These are phyloP conservation scores for Scophthalmus maximus DNA, from an alignment of 2,113 vertebrate genomes.

Conservation along the genomic window DNA sequence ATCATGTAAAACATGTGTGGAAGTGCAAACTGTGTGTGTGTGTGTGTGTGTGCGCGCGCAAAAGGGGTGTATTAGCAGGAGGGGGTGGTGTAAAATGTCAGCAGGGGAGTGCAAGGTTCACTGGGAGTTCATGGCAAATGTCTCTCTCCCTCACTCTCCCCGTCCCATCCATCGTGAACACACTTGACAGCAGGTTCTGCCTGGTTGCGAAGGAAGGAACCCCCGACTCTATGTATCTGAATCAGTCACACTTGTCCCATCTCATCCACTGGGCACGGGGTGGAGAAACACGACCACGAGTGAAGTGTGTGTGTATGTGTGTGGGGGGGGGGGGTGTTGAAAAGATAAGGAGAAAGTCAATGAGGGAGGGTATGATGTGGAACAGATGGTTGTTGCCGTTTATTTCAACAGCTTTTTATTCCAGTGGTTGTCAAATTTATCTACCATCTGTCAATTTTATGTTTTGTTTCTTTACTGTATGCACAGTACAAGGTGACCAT, in stretches of 20 bases:
- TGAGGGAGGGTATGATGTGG: background rate
- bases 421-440: constrained; percentile 56
- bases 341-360: background rate
- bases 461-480: constrained; percentile 57
- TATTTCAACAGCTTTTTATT: constrained; percentile 48
- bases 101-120: constrained; percentile 54
- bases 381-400: constrained; percentile 51
- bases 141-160: background rate
- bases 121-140: constrained; percentile 58
- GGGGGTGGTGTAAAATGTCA: constrained; percentile 54
- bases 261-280: constrained; percentile 11
- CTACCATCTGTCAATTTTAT: constrained; percentile 63
- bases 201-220: constrained; percentile 32
- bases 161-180: constrained; percentile 22
- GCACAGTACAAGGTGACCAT: constrained; percentile 44
- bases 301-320: no score
- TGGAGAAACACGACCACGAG: background rate
- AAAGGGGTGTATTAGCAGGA: background rate
- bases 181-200: constrained; percentile 57
- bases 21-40: no score
- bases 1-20: constrained; percentile 42
- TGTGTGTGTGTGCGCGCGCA: no score
- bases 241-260: constrained; percentile 46
- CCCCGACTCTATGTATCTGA: constrained; percentile 38
- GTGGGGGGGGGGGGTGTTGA: no score